phyloP scores from a whole-genome alignment of 2,113 vertebrate genomes.

The Caretta caretta region DNA sequence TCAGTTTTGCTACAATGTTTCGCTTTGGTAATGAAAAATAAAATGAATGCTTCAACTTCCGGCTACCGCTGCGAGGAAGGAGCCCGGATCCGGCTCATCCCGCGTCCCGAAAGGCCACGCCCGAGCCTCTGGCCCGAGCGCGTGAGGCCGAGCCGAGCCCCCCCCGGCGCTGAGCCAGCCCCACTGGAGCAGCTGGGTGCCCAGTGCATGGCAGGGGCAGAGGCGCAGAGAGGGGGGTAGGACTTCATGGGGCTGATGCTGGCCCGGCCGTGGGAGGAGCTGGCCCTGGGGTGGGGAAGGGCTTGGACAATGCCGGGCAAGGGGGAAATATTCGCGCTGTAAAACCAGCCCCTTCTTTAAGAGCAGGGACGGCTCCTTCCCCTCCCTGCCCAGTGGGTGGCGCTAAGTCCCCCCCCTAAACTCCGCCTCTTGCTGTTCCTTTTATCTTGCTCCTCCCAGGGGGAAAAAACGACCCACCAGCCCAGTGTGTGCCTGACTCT shows the following conservation, averaged over 20 bases:
- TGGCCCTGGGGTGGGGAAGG: neutral
- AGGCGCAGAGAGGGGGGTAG: neutral
- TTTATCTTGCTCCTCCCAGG: neutral
- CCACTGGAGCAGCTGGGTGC: no score
- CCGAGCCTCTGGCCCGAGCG: neutral
- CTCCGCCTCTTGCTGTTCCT: no score
- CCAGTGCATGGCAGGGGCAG: no score
- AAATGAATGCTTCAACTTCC: neutral
- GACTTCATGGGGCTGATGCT: neutral
- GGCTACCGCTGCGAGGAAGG: slow-evolving; percentile 12
- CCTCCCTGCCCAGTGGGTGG: neutral
- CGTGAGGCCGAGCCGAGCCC: neutral
- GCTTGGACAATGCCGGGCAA: no score
- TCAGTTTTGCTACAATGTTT: slow-evolving; percentile 1
- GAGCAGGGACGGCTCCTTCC: neutral
- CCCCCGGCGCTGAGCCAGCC: no score
- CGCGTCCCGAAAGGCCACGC: neutral
- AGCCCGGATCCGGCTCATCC: neutral
- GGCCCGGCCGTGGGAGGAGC: no score
- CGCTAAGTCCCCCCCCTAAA: no score
- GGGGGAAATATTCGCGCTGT: no score
- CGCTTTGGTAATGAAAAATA: slow-evolving; percentile 35
- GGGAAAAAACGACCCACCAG: neutral
- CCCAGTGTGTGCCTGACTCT: neutral
- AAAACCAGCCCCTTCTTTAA: neutral